Conservation (phyloP, 2,113 vertebrate genomes). For the Sphyrna mokarran region DNA sequence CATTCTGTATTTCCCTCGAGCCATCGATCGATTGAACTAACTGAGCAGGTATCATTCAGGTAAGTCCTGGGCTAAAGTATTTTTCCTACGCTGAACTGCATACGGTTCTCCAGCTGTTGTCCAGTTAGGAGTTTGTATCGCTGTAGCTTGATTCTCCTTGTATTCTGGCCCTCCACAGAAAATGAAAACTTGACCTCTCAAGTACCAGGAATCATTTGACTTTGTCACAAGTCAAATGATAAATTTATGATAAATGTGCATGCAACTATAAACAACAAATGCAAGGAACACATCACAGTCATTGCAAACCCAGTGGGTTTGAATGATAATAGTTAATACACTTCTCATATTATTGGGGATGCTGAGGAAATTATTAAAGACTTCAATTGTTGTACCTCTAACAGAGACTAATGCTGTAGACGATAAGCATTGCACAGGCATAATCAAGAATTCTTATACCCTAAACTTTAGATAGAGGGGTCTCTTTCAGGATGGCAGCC, state of each 20-base stretch:
- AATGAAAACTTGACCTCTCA: neutral
- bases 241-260: neutral
- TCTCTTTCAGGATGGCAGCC: no score
- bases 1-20: no score
- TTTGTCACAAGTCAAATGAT: neutral
- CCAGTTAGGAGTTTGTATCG: neutral
- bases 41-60: neutral
- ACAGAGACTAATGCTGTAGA: neutral
- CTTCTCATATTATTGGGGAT: neutral
- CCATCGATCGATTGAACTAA: no score
- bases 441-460: neutral
- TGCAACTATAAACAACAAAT: neutral
- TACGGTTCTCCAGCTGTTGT: neutral
- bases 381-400: neutral
- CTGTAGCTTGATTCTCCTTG: neutral
- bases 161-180: neutral
- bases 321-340: neutral
- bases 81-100: no score
- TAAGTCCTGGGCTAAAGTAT: neutral
- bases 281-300: neutral
- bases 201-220: no score
- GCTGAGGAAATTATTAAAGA: neutral
- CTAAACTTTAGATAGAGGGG: no score
- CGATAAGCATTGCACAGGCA: neutral
- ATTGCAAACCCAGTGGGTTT: neutral